These are phyloP conservation scores for Aporophyla nigra DNA, from an alignment of 2,888 invertebrate species.

Conservation along the genomic window DNA sequence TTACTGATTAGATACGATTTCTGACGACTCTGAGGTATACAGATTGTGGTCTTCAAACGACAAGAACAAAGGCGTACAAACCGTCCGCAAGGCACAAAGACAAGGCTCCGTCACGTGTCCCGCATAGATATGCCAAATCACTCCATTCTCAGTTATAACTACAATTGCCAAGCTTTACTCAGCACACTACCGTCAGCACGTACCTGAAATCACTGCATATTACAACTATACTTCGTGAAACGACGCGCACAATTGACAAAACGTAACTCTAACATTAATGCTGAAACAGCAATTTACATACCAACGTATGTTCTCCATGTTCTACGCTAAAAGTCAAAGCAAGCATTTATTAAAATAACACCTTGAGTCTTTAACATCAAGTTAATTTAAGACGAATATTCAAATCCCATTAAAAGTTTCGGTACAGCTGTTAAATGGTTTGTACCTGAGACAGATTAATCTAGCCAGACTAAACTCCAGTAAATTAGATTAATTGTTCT, in stretches of 20 bases:
- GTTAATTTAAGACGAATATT: conserved; percentile 2
- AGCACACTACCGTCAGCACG: conserved; percentile 1
- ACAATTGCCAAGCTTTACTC: conserved; percentile 7
- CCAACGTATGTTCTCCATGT: neutral
- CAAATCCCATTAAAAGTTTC: conserved; percentile 3
- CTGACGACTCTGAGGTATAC: neutral
- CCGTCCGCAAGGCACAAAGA: neutral
- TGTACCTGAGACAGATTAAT: conserved; percentile 16
- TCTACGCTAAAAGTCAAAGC: neutral
- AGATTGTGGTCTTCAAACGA: conserved; percentile 4
- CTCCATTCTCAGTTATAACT: conserved; percentile 10
- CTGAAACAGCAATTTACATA: neutral
- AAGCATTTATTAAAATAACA: conserved; percentile 13
- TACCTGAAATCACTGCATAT: conserved; percentile 15
- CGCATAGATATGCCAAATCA: conserved; percentile 25
- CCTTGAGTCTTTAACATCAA: neutral
- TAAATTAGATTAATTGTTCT: conserved; percentile 17
- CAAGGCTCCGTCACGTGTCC: neutral
- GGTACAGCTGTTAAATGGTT: conserved; percentile 5
- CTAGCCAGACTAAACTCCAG: neutral
- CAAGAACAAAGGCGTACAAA: conserved; percentile 1
- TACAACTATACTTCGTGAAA: neutral
- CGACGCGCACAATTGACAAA: conserved; percentile 7
- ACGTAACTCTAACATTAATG: neutral
- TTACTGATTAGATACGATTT: neutral